Percentiles rank a stretch among this genome's conserved stretches.
These are phyloP conservation scores for Lophotriccus pileatus DNA, from an alignment of 2,797 vertebrate genomes.

Conservation along the genomic window DNA sequence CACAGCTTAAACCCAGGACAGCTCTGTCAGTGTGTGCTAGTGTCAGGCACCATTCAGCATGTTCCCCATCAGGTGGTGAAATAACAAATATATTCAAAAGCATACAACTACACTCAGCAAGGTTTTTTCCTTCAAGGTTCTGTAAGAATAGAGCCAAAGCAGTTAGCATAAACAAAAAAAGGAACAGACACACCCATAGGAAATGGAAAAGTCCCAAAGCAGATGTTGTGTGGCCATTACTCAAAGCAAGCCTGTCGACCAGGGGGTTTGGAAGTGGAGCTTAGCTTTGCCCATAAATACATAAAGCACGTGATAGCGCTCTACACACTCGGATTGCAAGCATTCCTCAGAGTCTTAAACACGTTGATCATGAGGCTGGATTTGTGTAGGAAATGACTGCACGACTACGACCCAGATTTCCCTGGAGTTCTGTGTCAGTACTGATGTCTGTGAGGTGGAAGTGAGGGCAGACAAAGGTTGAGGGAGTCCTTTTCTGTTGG, in stretches of 20 bases:
- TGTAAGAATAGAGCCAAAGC: background rate
- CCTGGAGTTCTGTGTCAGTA: background rate
- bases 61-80: background rate
- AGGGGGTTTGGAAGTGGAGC: background rate
- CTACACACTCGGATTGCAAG: background rate
- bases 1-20: background rate
- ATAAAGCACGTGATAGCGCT: background rate
- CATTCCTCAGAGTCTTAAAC: background rate
- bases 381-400: background rate
- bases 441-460: background rate
- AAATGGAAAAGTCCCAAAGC: background rate
- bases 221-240: background rate
- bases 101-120: background rate
- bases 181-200: background rate
- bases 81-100: background rate
- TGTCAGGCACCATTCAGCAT: background rate
- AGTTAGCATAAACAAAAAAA: background rate
- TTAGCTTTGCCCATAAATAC: background rate
- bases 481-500: background rate
- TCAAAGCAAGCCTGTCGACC: background rate
- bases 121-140: background rate
- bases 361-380: background rate
- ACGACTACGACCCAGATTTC: background rate
- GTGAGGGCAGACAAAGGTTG: background rate
- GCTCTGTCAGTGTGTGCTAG: fast-evolving